Percentiles rank a stretch among this genome's conserved stretches.
Conservation (phyloP, 2,888 invertebrate species). For the Cyclophora punctaria region DNA sequence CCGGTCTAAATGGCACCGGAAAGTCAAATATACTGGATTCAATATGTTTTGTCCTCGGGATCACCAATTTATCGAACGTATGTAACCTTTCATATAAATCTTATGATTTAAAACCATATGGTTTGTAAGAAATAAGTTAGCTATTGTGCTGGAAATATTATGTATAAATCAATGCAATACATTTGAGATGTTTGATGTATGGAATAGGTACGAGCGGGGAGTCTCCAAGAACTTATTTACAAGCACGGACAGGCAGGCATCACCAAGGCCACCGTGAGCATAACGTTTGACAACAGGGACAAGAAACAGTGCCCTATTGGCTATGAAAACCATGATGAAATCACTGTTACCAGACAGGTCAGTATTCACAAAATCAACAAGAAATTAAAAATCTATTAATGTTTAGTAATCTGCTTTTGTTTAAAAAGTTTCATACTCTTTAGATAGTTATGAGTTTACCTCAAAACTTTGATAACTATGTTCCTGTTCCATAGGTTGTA, state of each 20-base stretch:
- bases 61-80: constrained; percentile 93
- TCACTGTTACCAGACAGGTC: constrained; percentile 93
- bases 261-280: constrained; percentile 95
- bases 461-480: neutral
- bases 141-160: neutral
- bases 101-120: neutral
- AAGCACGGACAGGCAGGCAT: constrained; percentile 98
- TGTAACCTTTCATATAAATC: constrained; percentile 34
- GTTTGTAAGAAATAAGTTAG: neutral
- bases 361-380: constrained; percentile 7
- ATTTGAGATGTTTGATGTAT: neutral
- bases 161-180: neutral
- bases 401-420: neutral
- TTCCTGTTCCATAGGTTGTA: constrained; percentile 72
- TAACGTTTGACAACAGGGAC: constrained; percentile 95
- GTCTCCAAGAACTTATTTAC: constrained; percentile 96
- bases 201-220: constrained; percentile 88
- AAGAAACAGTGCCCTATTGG: constrained; percentile 88
- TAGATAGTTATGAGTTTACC: neutral
- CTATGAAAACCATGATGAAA: constrained; percentile 92
- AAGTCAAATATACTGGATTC: constrained; percentile 98
- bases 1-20: constrained; percentile 97
- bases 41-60: constrained; percentile 98
- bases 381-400: no score
- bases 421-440: neutral